These are phyloP conservation scores for Pteromalus puparum DNA, from an alignment of 1,140 invertebrate species.

Conservation along the genomic window DNA sequence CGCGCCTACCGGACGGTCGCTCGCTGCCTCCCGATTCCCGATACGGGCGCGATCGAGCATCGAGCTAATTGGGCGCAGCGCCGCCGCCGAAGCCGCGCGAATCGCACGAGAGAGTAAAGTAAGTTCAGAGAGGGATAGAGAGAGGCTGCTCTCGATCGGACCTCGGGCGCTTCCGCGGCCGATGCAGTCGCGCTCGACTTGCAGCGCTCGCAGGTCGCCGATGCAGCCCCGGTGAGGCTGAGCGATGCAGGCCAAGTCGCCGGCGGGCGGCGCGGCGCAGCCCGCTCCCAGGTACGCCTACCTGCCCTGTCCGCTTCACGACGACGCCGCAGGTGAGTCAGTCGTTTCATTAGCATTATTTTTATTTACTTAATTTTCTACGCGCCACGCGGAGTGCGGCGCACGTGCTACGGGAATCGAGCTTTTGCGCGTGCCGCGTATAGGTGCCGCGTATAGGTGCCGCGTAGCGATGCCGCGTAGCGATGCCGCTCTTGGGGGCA, in stretches of 20 bases:
- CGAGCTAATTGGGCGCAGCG: not conserved
- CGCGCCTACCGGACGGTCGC: not conserved
- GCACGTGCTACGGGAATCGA: too few species aligned
- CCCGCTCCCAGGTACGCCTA: constrained; percentile 66
- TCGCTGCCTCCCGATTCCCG: too few species aligned
- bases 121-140: too few species aligned
- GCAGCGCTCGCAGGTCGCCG: not conserved
- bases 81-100: not conserved
- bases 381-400: not conserved
- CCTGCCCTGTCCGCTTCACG: constrained; percentile 70
- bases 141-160: not conserved
- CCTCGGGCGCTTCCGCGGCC: not conserved
- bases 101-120: not conserved
- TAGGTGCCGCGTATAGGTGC: too few species aligned
- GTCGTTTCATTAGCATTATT: too few species aligned
- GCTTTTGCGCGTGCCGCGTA: too few species aligned
- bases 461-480: too few species aligned
- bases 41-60: too few species aligned
- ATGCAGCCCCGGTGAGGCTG: constrained; percentile 22
- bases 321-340: constrained; percentile 33
- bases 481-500: too few species aligned
- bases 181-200: not conserved
- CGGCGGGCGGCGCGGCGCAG: constrained; percentile 53
- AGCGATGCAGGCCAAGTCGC: constrained; percentile 63
- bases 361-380: too few species aligned